Percentiles rank a stretch among this genome's conserved stretches.
These are phyloP conservation scores for Plotosus lineatus DNA, from an alignment of 2,113 vertebrate genomes.

Conservation along the genomic window DNA sequence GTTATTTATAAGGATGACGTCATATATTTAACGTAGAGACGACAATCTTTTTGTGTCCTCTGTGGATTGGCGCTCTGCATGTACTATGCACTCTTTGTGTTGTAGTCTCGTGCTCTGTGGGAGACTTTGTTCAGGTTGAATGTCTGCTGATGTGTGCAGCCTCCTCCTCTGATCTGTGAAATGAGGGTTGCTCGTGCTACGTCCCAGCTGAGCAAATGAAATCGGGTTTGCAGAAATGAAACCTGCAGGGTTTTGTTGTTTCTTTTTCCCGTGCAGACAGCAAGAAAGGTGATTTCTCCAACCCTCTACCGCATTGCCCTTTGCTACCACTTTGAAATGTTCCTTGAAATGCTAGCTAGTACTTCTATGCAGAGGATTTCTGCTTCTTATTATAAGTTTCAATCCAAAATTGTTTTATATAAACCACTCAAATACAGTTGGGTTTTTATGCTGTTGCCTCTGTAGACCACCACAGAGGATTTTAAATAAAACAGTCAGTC, in stretches of 20 bases:
- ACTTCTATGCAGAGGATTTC: background rate
- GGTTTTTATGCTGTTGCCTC: too few species aligned
- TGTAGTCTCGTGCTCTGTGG: background rate
- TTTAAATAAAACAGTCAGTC: too few species aligned
- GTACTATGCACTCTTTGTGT: background rate
- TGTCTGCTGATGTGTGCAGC: conserved; percentile 36
- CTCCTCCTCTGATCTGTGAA: conserved; percentile 50
- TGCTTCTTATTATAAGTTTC: too few species aligned
- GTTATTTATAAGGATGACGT: background rate
- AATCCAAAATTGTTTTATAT: too few species aligned
- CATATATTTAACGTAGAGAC: background rate
- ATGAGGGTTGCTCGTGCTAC: conserved; percentile 37
- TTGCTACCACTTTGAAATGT: conserved; percentile 2
- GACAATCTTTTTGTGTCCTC: background rate
- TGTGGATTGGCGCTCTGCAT: background rate
- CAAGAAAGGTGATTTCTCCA: conserved; percentile 31
- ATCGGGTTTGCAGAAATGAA: conserved; percentile 36
- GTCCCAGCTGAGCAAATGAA: conserved; percentile 41
- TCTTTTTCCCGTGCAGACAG: conserved; percentile 26
- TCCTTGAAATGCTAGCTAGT: conserved; percentile 1
- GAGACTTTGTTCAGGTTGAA: conserved; percentile 15
- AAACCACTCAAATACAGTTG: too few species aligned
- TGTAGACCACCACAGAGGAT: too few species aligned
- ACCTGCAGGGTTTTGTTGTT: conserved; percentile 25
- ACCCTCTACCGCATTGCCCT: conserved; percentile 27